Base-by-base conservation (phyloP, 2,888 invertebrate species). In the Mythimna lalbum region DNA sequence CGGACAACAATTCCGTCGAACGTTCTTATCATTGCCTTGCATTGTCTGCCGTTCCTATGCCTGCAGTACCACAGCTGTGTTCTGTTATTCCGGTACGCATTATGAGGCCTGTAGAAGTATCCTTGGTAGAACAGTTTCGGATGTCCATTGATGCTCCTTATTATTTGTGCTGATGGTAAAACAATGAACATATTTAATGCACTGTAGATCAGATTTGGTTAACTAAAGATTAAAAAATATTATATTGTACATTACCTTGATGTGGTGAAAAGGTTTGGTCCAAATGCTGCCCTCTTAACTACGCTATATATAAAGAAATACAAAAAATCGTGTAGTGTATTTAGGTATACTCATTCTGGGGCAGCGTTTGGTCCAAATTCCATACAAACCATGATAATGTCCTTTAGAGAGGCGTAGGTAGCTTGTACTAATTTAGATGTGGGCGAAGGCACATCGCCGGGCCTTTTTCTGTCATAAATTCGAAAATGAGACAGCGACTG, bases 21-120 rank as follows among this genome's bases (percentile, higher is more conserved):
- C 6, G 84, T 84, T 55, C 76, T 73, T n/a, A 80, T 77, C 84
- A 78, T 74, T 6, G 67, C 75, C 17, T 36, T 80, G 70, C 84
- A 84, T 10, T 82, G 82, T 0, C 73, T 78, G 17, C 82, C 73
- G 27, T 71, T 84, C 62, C 90, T 82, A 49, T 85, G 84, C 17
- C 82, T 87, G 78, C 92, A 92, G 82, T 92, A 92, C 92, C 92
- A 92, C 0, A 92, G 78, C 70, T 92, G 92, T n/a, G 84, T 50
- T 33, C 76, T 80, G 2, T 80, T 84, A n/a, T 88, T 80, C 0
- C 92, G 82, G 69, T 92, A 89, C 0, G 92, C 92, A 74, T 92
- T 92, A 72, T 92, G 92, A 0, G 91, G 92, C 17, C 90, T 81
- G 77, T 88, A 92, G 43, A 89, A 75, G 65, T 84, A 90, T 0